Evolutionary conservation across 2,113 vertebrate genomes (phyloP).

Genomic region (Mixornis gularis): DNA sequence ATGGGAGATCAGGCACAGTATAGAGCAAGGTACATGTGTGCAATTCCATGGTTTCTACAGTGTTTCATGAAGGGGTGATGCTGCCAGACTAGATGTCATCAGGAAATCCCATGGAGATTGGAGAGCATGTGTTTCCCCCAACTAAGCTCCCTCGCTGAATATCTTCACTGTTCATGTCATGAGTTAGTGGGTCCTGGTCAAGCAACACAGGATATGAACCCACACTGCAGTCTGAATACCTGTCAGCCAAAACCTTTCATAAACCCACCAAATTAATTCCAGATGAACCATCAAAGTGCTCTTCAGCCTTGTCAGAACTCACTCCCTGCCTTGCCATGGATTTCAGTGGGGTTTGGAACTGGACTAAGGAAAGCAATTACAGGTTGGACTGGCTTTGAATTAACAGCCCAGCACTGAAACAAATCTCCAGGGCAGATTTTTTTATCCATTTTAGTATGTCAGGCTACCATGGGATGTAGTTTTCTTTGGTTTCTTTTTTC

Average conservation of each 20-base stretch:
- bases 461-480: neutral
- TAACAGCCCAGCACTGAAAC: neutral
- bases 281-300: neutral
- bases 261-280: neutral
- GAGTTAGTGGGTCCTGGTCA: neutral
- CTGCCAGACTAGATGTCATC: neutral
- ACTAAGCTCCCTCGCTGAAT: accelerated
- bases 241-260: neutral
- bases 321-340: neutral
- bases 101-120: neutral
- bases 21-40: neutral
- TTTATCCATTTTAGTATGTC: neutral
- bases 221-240: neutral
- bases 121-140: neutral
- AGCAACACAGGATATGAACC: neutral
- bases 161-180: neutral
- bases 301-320: neutral
- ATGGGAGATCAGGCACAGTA: neutral
- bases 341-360: neutral
- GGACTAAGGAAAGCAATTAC: neutral
- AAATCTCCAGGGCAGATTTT: neutral
- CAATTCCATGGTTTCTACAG: neutral
- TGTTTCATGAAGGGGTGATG: neutral
- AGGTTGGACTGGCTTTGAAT: neutral
- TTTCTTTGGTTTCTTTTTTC: neutral